Conservation (phyloP, 2,888 invertebrate species). For the Vanessa cardui region DNA sequence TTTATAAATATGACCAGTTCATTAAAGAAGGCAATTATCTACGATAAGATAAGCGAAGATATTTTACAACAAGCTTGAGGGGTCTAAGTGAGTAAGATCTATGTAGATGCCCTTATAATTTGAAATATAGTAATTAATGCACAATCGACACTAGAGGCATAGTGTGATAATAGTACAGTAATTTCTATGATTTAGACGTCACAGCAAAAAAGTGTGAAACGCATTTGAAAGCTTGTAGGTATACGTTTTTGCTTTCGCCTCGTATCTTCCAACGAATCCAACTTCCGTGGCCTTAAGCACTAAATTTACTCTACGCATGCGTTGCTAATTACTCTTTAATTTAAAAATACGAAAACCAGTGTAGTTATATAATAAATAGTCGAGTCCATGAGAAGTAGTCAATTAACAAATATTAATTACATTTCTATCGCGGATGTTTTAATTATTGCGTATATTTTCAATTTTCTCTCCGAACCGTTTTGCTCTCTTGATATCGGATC, state of each 20-base stretch:
- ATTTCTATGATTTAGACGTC: background rate
- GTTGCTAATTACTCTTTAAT: background rate
- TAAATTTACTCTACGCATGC: background rate
- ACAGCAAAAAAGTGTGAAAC: background rate
- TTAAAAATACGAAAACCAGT: background rate
- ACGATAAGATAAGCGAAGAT: no score
- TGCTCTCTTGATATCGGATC: slow-evolving; percentile 57
- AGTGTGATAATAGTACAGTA: background rate
- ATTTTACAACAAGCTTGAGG: no score
- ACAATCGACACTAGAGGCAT: no score
- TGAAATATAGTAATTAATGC: no score
- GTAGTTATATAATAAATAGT: slow-evolving; percentile 17
- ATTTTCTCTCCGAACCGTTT: slow-evolving; percentile 54
- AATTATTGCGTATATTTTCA: slow-evolving; percentile 31
- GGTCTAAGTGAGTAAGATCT: no score
- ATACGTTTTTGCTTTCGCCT: background rate
- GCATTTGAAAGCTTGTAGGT: background rate
- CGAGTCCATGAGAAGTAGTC: slow-evolving; percentile 26
- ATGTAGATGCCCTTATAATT: no score
- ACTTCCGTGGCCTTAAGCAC: slow-evolving; percentile 30
- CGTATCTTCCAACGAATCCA: background rate
- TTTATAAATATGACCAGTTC: no score
- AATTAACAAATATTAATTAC: slow-evolving; percentile 16
- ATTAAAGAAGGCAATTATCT: no score
- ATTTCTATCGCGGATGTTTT: background rate